Base-by-base conservation (phyloP, 1,140 invertebrate species). In the Chionoecetes opilio region DNA sequence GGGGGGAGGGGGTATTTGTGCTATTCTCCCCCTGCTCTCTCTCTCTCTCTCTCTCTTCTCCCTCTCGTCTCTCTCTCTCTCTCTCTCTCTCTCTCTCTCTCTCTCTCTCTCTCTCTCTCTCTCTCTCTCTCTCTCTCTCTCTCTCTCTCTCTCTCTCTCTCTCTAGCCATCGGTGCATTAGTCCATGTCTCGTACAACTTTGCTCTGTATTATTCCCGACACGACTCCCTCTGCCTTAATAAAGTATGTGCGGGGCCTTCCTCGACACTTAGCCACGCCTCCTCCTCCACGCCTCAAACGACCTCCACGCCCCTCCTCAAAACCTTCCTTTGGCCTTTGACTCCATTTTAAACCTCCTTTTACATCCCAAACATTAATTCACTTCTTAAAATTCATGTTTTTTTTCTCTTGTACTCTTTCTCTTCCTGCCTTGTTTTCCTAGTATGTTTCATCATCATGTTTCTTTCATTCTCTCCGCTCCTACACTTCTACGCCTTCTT, bases 81-180 rank as follows among this genome's bases (percentile, higher is more conserved):
- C 38, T 41, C 38, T 41, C 38, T 41, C 38, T 41, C 38, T 41
- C 38, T 41, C 38, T 41, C 53, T 63, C 53, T 63, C 53, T 63
- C 53, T 63, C 53, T 63, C 53, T 63, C 53, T 63, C 53, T 63
- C 53, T 63, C 53, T 63, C 53, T 63, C 53, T 63, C 53, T 63
- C 53, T 63, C 53, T 63, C 53, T 63, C 53, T 63, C 53, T 63
- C 53, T 63, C 53, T 63, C 53, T 63, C 53, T 63, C 53, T 63
- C 53, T 63, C 53, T 63, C 53, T 63, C 53, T 63, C 53, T 63
- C 53, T 63, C 53, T 63, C 53, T 63, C 9, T 26, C 53, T 63
- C 9, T 63, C 53, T 63, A 6, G 2, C 53, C 21, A 21, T 63
- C 17, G 8, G 21, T 63, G 9, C 2, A 63, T 63, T 26, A 21